Evolutionary conservation across 2,888 invertebrate genomes (phyloP), one percentile per base, ranked within the genome.

Genomic region (Netelia virgata): DNA sequence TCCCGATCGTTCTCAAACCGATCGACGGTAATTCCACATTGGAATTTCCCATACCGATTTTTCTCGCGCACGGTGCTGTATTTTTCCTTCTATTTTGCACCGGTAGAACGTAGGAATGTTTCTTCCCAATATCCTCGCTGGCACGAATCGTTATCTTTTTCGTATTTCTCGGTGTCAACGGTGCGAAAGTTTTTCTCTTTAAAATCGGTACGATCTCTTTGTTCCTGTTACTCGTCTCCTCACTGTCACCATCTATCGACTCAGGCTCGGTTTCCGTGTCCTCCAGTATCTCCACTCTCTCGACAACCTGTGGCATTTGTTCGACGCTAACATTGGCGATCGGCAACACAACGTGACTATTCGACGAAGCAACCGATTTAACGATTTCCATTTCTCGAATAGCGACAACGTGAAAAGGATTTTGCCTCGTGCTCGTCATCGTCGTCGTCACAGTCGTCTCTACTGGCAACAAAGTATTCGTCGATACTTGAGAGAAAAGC

Each of bases 321-420:
- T 89, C 92, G 57, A 91, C 91, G 75, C 90, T 91, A 73, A 92
- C 90, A 84, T 91, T 92, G 6, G 92, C 92, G 28, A 90, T 91
- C 23, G 93, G 91, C 43, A 93, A 83, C 16, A 94, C 90, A 18
- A 93, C 91, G 69, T 93, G 92, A 83, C 93, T 93, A 50, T 92
- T 92, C 14, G 94, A 94, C 5, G 94, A 94, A 87, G 96, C 96
- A 82, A 95, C 95, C 16, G 96, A 95, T 90, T 96, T 96, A 0
- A 96, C 93, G 70, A 97, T 96, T 92, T 97, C 96, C 90, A 95
- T 95, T 90, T 96, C 96, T 86, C 95, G 96, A 0, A 97, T 95
- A 89, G 96, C 97, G 14, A 97, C 97, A 86, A 96, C 94, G 87
- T 95, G 95, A 73, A 95, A 95, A 6, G 94, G 93, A 88, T 92